Base-by-base conservation (phyloP, 1,140 invertebrate genomes). In the Armadillidium nasatum region DNA sequence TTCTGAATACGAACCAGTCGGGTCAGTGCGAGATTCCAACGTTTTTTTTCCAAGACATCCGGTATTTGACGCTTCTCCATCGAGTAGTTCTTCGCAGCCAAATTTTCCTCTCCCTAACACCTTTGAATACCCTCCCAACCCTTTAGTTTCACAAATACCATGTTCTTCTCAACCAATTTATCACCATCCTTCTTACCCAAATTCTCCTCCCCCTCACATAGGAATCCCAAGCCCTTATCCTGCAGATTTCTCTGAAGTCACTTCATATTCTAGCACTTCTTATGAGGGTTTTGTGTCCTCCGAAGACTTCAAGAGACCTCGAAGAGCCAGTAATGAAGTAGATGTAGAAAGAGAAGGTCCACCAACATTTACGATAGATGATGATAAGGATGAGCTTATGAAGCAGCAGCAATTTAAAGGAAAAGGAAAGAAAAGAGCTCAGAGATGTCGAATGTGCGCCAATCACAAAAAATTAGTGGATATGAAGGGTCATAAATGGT, bases 401-500 rank as follows among this genome's bases (percentile, higher is more conserved):
- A 60, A 60, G 19, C 11, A 13, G 11, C 19, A 13, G 50, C 11
- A 60, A 2, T 15, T 19, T 1, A 60, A 60, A 60, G 11, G 50
- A 13, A 60, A 60, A 7, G 2, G 2, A 10, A 66, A 67, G 45
- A 75, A 75, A 44, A 66, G 67, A n/a, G 50, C 54, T 23, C 33
- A 44, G 74, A 78, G 77, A 75, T 80, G 79, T 67, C 71, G 79
- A 0, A 44, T 76, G 68, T 80, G 79, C 50, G 75, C 79, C 19
- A 80, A 80, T 54, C 79, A 80, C 44, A 72, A 71, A n/a, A 43
- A 69, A 1, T 78, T 74, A 15, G 77, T 75, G 10, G 72, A 74
- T 22, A 71, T 80, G 1, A 80, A 80, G 22, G 79, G 79, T 7
- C 79, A 80, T 72, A 80, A 80, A 67, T 80, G 77, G 75, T 76